Percentiles rank a stretch among this genome's conserved stretches.
Conservation (phyloP, 1,140 invertebrate species). For the Physella acuta region DNA sequence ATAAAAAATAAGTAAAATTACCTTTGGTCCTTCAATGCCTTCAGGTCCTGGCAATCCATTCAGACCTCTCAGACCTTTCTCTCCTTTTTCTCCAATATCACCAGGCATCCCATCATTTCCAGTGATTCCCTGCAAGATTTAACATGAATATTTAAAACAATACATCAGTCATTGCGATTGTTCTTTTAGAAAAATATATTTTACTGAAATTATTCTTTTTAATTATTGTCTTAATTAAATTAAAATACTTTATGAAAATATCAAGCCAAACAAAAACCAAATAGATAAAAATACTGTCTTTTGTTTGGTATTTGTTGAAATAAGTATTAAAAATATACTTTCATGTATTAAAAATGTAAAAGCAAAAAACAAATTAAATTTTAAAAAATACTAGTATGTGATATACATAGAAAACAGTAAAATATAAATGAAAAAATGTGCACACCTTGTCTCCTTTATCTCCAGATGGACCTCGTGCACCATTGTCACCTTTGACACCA, state of each 20-base stretch:
- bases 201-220: background rate
- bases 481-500: constrained; percentile 58
- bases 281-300: background rate
- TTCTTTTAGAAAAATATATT: background rate
- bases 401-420: too few species aligned
- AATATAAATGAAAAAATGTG: background rate
- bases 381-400: too few species aligned
- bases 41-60: constrained; percentile 72
- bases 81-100: constrained; percentile 75
- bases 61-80: constrained; percentile 70
- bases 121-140: constrained; percentile 54
- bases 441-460: constrained; percentile 72
- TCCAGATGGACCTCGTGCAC: constrained; percentile 70
- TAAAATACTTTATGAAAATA: background rate
- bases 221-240: background rate
- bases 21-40: constrained; percentile 77
- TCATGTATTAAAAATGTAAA: too few species aligned
- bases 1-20: constrained; percentile 17
- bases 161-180: too few species aligned
- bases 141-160: too few species aligned
- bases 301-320: background rate
- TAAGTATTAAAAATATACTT: too few species aligned
- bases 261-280: background rate
- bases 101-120: constrained; percentile 78
- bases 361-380: too few species aligned